Percentiles rank a stretch among this genome's conserved stretches.
phyloP scores from a whole-genome alignment of 2,113 vertebrate genomes.

The Rhynchopsitta pachyrhyncha region DNA sequence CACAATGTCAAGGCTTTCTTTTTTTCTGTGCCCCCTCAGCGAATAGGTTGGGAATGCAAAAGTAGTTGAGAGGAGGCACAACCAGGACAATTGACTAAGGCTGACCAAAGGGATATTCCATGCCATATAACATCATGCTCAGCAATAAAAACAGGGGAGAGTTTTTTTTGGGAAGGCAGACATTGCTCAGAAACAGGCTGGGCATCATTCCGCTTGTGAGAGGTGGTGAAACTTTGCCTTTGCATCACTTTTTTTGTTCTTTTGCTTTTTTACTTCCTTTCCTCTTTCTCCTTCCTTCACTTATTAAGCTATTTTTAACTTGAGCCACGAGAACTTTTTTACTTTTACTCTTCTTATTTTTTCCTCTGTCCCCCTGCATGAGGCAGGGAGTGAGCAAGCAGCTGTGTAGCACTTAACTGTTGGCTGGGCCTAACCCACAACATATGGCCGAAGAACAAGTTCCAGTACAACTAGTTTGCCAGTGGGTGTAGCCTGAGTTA shows the following conservation, averaged over 20 bases:
- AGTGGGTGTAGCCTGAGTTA: background rate
- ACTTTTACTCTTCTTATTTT: background rate
- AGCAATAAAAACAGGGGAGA: background rate
- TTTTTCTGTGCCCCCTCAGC: background rate
- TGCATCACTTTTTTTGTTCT: background rate
- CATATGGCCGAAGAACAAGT: background rate
- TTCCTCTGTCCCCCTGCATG: background rate
- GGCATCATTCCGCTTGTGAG: background rate
- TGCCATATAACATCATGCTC: background rate
- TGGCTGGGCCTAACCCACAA: background rate
- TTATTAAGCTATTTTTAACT: background rate
- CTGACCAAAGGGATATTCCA: background rate
- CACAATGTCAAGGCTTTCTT: background rate
- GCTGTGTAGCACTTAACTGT: background rate
- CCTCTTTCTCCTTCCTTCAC: background rate
- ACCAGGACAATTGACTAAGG: background rate
- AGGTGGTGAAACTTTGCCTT: background rate
- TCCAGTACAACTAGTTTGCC: background rate
- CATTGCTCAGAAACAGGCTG: background rate
- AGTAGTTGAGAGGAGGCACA: background rate
- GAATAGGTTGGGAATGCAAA: rapidly evolving
- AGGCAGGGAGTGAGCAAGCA: background rate
- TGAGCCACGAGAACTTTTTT: background rate
- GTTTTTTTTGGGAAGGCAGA: background rate
- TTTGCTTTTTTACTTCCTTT: background rate